These are phyloP conservation scores for Noctuana brunneofusca DNA, from an alignment of 2,888 invertebrate genomes.

Conservation along the genomic window DNA sequence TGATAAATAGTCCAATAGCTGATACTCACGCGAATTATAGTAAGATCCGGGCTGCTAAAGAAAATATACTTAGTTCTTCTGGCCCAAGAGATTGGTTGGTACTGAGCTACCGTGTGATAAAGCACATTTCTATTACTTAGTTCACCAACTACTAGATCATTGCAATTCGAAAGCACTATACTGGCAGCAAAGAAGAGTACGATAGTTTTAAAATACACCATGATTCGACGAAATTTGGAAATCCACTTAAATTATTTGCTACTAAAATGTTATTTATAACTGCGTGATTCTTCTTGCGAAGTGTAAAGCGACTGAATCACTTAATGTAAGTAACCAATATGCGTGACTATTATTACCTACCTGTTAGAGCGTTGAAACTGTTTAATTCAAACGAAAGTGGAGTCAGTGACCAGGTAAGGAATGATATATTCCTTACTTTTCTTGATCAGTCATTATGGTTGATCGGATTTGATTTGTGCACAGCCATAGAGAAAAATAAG, in stretches of 20 bases:
- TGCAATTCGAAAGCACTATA: slow-evolving; percentile 12
- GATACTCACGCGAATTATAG: slow-evolving; percentile 47
- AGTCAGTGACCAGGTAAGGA: slow-evolving; percentile 17
- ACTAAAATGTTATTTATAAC: not conserved
- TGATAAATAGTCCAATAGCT: no score
- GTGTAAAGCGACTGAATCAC: slow-evolving; percentile 9
- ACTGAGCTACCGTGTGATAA: slow-evolving; percentile 47
- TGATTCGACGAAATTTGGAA: slow-evolving; percentile 1
- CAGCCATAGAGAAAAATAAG: no score
- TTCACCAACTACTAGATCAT: slow-evolving; percentile 45
- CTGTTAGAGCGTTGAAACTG: not conserved
- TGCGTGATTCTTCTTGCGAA: not conserved
- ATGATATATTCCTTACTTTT: not conserved
- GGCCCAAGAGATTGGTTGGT: slow-evolving; percentile 49
- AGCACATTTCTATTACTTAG: slow-evolving; percentile 45
- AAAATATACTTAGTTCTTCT: slow-evolving; percentile 56
- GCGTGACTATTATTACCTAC: slow-evolving; percentile 25
- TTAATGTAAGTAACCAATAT: slow-evolving; percentile 6
- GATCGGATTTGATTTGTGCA: no score
- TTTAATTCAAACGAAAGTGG: slow-evolving; percentile 21
- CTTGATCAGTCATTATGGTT: not conserved
- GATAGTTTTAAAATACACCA: slow-evolving; percentile 14
- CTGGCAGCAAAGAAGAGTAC: slow-evolving; percentile 10
- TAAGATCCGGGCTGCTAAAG: slow-evolving; percentile 46
- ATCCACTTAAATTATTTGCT: not conserved